These are phyloP conservation scores for Mythimna albipuncta DNA, from an alignment of 2,888 invertebrate species.

Conservation along the genomic window DNA sequence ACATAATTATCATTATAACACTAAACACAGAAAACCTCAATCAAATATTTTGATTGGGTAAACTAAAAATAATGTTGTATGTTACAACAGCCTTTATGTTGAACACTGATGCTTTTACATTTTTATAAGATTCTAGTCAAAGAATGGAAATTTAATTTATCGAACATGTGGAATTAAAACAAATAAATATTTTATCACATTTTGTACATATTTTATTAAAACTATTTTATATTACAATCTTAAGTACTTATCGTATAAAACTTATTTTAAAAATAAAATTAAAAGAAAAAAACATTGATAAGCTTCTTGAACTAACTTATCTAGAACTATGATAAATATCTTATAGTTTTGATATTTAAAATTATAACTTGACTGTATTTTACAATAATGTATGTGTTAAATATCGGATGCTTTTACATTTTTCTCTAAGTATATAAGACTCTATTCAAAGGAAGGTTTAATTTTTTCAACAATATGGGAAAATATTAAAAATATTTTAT, in stretches of 20 bases:
- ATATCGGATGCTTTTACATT: constrained; percentile 9
- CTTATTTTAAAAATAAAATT: no score
- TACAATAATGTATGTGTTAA: constrained; percentile 3
- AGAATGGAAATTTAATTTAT: constrained; percentile 32
- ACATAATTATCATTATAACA: no score
- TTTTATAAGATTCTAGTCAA: constrained; percentile 52
- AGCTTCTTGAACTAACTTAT: no score
- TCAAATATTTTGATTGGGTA: no score
- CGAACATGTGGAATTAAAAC: constrained; percentile 31
- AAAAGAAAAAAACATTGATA: not conserved
- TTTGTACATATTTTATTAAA: constrained; percentile 50
- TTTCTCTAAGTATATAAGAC: constrained; percentile 12
- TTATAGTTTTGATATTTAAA: no score
- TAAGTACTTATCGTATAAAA: not conserved
- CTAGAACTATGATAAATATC: not conserved
- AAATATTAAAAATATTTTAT: no score
- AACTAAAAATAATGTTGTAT: no score
- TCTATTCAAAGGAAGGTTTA: constrained; percentile 45
- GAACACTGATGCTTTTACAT: constrained; percentile 18
- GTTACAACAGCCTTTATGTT: not conserved
- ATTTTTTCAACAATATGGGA: no score
- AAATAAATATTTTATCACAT: constrained; percentile 62
- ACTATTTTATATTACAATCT: not conserved
- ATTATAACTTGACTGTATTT: not conserved
- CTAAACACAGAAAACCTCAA: no score